These are phyloP conservation scores for Hyppa rectilinea DNA, from an alignment of 2,888 invertebrate genomes.

Conservation along the genomic window DNA sequence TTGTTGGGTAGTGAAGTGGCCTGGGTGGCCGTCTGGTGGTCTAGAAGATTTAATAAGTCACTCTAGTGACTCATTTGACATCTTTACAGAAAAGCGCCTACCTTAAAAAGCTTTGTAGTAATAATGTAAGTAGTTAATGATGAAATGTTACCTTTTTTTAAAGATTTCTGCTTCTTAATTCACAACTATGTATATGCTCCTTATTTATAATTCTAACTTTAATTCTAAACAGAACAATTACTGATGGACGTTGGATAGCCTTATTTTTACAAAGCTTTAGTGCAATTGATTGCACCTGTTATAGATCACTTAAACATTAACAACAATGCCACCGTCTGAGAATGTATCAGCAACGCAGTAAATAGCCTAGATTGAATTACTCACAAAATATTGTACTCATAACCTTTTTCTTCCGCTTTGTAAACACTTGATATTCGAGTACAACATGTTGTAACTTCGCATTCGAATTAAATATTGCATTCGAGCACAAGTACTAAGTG, in stretches of 20 bases:
- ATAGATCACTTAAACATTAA: not conserved
- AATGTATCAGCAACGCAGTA: not conserved
- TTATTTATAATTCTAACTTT: not conserved
- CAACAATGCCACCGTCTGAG: slow-evolving; percentile 22
- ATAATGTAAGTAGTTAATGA: too few relatives aligned
- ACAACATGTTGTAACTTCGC: slow-evolving; percentile 41
- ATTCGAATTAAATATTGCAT: slow-evolving; percentile 49
- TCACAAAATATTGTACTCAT: slow-evolving; percentile 32
- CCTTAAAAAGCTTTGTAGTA: not conserved
- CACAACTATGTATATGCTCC: not conserved
- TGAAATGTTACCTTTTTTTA: not conserved
- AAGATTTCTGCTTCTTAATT: not conserved
- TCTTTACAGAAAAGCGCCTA: not conserved
- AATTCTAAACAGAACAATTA: not conserved
- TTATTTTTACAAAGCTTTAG: not conserved
- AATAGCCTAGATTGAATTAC: slow-evolving; percentile 13
- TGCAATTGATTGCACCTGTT: not conserved
- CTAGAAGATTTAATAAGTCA: not conserved
- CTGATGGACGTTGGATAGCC: not conserved
- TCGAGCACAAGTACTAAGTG: slow-evolving; percentile 20
- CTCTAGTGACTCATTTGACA: not conserved
- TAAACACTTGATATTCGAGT: slow-evolving; percentile 40
- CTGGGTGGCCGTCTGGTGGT: not conserved
- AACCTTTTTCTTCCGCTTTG: slow-evolving; percentile 26
- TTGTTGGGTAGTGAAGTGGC: not conserved